These are phyloP conservation scores for Megaustenia siamemsis DNA, from an alignment of 2,888 invertebrate genomes.

Conservation along the genomic window DNA sequence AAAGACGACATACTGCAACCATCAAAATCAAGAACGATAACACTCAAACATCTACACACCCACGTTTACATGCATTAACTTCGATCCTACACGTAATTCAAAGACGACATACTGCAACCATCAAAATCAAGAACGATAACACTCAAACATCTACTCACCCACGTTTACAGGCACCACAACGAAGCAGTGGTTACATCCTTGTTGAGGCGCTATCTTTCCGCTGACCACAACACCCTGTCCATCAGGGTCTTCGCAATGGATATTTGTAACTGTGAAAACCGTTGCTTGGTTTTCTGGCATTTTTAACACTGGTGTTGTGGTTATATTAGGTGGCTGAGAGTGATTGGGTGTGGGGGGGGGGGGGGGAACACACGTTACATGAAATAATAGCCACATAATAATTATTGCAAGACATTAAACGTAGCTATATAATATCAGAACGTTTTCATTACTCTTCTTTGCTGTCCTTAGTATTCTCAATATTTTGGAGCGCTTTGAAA, in stretches of 20 bases:
- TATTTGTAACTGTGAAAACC: neutral
- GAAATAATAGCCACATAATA: neutral
- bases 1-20: too few species aligned
- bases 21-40: too few species aligned
- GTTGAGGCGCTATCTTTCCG: slow-evolving; percentile 18
- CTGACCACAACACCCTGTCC: slow-evolving; percentile 28
- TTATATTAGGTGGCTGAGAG: neutral
- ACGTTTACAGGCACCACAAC: slow-evolving; percentile 29
- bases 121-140: too few species aligned
- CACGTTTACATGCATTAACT: too few species aligned
- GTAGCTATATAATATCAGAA: neutral
- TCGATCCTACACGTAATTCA: too few species aligned
- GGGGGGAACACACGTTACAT: neutral
- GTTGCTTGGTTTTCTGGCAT: slow-evolving; percentile 16
- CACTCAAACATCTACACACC: too few species aligned
- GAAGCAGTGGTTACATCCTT: slow-evolving; percentile 45
- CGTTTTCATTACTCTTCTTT: too few species aligned
- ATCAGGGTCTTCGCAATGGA: slow-evolving; percentile 46
- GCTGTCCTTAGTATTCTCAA: too few species aligned
- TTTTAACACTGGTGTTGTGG: slow-evolving; percentile 11
- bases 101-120: too few species aligned
- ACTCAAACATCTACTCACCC: neutral
- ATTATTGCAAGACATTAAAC: neutral
- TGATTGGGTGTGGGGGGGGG: neutral
- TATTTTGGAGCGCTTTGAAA: too few species aligned